Base-by-base conservation (phyloP, 2,113 vertebrate species). In the Symphodus melops region DNA sequence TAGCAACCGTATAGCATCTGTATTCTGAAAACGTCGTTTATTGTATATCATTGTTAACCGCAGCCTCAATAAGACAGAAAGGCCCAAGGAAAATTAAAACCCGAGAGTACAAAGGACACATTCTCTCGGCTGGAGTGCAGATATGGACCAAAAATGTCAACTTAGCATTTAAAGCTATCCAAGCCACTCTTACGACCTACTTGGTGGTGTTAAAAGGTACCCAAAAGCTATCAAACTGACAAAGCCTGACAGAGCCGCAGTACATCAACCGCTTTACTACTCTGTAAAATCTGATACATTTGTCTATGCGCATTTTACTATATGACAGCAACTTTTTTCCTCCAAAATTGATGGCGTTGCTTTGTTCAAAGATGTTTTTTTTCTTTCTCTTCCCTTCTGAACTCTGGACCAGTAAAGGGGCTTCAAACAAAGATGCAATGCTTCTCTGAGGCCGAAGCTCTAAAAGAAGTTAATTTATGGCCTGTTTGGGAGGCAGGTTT, bases 401-500 rank as follows among this genome's bases (percentile, higher is more conserved):
- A 85, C 77, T 85, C 75, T 75, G 70, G 74, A 67, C 61, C 72
- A 82, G 76, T 67, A 55, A 63, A 81, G 70, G 79, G 60, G 82
- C 75, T 74, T 84, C 76, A 79, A 90, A 89, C 88, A 87, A 91
- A 91, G 84, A 91, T 83, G 84, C 87, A 81, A 82, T 86, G 91
- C 85, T 91, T 91, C 88, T 87, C 82, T 41, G 85, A 67, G 77
- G 46, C 86, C 23, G 37, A 67, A 79, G 88, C 91, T 77, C 86
- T 88, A 88, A 91, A 89, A 90, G 89, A 93, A 93, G 89, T 90
- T 94, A 92, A 94, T 94, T 94, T 94, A 94, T 94, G 92, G 92
- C 86, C 89, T 87, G 86, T 93, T 93, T 91, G 90, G 89, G 87
- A 93, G 76, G 91, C 88, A 90, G 88, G 89, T 92, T 92, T 73